These are phyloP conservation scores for Belgica antarctica DNA, from an alignment of 2,888 invertebrate species.

Conservation along the genomic window DNA sequence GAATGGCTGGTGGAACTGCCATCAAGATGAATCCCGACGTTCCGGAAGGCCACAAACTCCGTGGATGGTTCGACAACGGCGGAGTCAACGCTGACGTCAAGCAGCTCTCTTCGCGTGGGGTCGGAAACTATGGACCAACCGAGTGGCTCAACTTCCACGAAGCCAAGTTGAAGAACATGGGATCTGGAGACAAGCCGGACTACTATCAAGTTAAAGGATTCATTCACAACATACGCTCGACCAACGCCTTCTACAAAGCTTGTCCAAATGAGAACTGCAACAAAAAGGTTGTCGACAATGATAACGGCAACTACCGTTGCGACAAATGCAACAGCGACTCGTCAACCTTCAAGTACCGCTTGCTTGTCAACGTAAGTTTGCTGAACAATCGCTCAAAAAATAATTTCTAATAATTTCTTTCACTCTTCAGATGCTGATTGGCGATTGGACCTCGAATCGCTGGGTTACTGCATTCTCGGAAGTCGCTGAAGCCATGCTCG, in stretches of 20 bases:
- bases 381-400: neutral
- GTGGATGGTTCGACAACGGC: slow-evolving; percentile 88
- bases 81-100: slow-evolving; percentile 64
- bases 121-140: slow-evolving; percentile 56
- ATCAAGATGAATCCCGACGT: slow-evolving; percentile 85
- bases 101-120: slow-evolving; percentile 64
- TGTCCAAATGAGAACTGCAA: slow-evolving; percentile 88
- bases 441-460: slow-evolving; percentile 81
- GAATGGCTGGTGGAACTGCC: slow-evolving; percentile 58
- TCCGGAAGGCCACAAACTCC: slow-evolving; percentile 76
- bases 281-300: slow-evolving; percentile 89
- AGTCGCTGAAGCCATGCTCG: slow-evolving; percentile 74
- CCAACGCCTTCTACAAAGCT: slow-evolving; percentile 86
- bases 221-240: slow-evolving; percentile 72
- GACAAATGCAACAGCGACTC: slow-evolving; percentile 90
- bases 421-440: slow-evolving; percentile 71
- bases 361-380: slow-evolving; percentile 72
- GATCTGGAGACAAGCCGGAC: slow-evolving; percentile 74
- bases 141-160: slow-evolving; percentile 78
- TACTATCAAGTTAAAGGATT: slow-evolving; percentile 78
- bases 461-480: slow-evolving; percentile 92
- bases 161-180: slow-evolving; percentile 67
- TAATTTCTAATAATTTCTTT: neutral
- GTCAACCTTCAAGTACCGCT: slow-evolving; percentile 80
- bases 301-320: slow-evolving; percentile 85